Conservation (phyloP, 2,888 invertebrate species). For the Endotricha flammealis region DNA sequence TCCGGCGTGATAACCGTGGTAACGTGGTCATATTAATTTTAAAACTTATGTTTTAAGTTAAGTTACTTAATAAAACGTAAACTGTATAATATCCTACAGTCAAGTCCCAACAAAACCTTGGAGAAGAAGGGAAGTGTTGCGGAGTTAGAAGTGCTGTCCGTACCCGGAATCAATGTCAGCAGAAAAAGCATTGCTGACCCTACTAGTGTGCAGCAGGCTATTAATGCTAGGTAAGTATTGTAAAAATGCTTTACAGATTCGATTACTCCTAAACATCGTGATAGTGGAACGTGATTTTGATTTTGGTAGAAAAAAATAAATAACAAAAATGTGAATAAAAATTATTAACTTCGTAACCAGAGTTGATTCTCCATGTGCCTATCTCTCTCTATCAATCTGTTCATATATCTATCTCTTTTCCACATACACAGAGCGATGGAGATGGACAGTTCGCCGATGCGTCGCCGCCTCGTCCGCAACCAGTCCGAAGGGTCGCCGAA, state of each 20-base stretch:
- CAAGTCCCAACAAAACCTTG: constrained; percentile 47
- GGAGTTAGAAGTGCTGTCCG: constrained; percentile 53
- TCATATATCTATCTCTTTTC: background rate
- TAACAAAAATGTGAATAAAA: no score
- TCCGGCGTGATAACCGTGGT: no score
- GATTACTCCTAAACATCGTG: no score
- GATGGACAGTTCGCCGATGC: constrained; percentile 44
- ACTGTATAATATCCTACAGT: no score
- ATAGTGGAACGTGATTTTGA: no score
- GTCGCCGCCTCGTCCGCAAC: constrained; percentile 66
- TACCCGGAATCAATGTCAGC: constrained; percentile 53
- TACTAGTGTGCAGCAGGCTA: constrained; percentile 67
- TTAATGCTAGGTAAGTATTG: constrained; percentile 60
- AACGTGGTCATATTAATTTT: background rate
- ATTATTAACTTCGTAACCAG: no score
- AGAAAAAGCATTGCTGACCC: constrained; percentile 73
- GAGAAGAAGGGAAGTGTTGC: constrained; percentile 61
- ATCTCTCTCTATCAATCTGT: background rate
- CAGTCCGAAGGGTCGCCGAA: constrained; percentile 72
- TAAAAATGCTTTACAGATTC: no score
- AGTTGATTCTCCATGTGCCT: no score
- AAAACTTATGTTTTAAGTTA: no score
- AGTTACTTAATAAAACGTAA: no score
- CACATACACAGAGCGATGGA: constrained; percentile 49
- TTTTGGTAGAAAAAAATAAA: no score